A percentile compares a stretch with the other conserved stretches of the same genome.
phyloP scores from a whole-genome alignment of 2,888 invertebrate species.

The Macropis europaea region DNA sequence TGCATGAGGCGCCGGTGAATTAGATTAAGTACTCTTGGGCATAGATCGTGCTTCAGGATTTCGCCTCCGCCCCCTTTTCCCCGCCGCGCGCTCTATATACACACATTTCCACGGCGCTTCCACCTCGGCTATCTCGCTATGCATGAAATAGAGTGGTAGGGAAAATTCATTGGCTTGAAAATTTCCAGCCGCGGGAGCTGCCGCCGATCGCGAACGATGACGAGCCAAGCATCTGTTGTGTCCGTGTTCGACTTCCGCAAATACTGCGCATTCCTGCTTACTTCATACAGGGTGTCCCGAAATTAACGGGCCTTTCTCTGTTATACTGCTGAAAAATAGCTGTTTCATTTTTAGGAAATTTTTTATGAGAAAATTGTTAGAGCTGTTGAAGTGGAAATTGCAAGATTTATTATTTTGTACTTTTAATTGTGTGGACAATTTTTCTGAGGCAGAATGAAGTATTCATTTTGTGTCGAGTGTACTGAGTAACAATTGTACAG shows the following conservation, averaged over 20 bases:
- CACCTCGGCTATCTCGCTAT: conserved; percentile 5
- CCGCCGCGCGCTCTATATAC: neutral
- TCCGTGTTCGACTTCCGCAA: neutral
- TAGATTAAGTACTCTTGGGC: conserved; percentile 59
- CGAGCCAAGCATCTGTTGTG: neutral
- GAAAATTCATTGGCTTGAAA: conserved; percentile 51
- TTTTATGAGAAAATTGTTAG: no score
- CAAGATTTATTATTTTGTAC: no score
- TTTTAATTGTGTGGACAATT: no score
- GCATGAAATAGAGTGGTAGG: conserved; percentile 21
- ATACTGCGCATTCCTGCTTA: neutral
- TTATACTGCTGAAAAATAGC: no score
- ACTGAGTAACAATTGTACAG: no score
- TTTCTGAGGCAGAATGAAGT: no score
- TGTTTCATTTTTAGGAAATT: no score
- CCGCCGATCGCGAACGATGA: neutral
- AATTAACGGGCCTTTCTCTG: no score
- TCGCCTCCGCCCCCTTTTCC: conserved; percentile 13
- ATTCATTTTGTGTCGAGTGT: no score
- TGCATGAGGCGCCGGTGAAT: conserved; percentile 55
- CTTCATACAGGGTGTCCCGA: neutral
- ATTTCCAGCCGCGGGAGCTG: conserved; percentile 21
- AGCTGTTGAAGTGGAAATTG: no score
- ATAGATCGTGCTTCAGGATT: conserved; percentile 54
- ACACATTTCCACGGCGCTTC: neutral